Evolutionary conservation across 2,888 invertebrate species (phyloP).

Genomic region (Synanthedon andrenaeformis): DNA sequence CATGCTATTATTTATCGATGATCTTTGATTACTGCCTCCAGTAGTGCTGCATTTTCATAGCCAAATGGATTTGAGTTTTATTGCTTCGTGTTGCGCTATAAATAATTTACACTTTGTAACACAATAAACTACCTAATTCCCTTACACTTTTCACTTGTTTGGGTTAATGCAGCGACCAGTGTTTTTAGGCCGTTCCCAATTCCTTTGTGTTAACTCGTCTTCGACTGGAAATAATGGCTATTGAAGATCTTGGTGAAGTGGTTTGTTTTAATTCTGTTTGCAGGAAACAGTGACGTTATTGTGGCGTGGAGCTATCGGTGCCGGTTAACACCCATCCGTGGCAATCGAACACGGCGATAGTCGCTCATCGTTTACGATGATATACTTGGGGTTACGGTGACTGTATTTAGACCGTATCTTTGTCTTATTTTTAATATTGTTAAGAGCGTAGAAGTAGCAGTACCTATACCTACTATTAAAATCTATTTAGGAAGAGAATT

Average conservation of each 20-base stretch:
- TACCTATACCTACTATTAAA: no score
- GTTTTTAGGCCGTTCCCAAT: background rate
- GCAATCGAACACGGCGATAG: constrained; percentile 25
- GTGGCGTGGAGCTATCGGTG: constrained; percentile 15
- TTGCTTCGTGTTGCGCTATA: no score
- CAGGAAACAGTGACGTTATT: constrained; percentile 24
- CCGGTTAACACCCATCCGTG: constrained; percentile 20
- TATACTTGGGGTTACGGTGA: background rate
- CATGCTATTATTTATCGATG: no score
- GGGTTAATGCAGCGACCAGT: background rate
- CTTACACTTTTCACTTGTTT: background rate
- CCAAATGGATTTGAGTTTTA: no score
- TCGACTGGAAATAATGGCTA: background rate
- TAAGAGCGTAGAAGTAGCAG: no score
- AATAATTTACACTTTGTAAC: no score
- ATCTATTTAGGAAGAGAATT: no score
- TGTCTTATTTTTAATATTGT: no score
- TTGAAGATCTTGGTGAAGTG: background rate
- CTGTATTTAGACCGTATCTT: no score
- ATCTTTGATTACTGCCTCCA: no score
- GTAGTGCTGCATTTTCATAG: no score
- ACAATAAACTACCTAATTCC: background rate
- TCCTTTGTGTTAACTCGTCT: background rate
- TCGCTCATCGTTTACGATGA: background rate
- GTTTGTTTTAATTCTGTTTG: constrained; percentile 1